Conservation (phyloP, 2,797 vertebrate species). For the Silurus lanzhouensis region DNA sequence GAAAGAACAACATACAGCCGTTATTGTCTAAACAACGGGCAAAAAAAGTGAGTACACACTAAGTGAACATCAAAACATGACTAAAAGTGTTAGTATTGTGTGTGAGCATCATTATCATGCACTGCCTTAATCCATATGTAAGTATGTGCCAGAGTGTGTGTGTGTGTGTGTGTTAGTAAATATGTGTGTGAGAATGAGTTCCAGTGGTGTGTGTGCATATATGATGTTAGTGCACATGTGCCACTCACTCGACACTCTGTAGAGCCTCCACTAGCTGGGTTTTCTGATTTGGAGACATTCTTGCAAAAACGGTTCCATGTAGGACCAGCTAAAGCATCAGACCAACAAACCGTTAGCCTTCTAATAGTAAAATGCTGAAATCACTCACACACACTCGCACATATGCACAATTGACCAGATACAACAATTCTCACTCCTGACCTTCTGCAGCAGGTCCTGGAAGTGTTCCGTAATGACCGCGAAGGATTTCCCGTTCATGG, state of each 20-base stretch:
- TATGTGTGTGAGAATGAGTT: background rate
- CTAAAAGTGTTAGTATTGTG: no score
- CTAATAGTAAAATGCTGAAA: conserved; percentile 4
- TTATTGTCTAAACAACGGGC: no score
- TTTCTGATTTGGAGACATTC: conserved; percentile 98
- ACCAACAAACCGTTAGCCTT: conserved; percentile 12
- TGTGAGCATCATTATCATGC: no score
- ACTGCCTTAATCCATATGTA: no score
- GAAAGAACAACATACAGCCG: background rate
- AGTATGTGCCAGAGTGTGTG: background rate
- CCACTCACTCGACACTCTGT: conserved; percentile 94
- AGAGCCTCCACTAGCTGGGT: conserved; percentile 93
- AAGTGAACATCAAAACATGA: no score
- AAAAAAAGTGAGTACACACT: no score
- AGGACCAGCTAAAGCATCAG: conserved; percentile 83
- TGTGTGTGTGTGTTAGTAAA: background rate
- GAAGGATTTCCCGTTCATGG: conserved; percentile 97
- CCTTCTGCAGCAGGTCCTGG: conserved; percentile 95
- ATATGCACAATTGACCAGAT: background rate
- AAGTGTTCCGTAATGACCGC: conserved; percentile 92
- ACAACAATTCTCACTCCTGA: conserved; percentile 51
- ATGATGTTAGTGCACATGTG: background rate
- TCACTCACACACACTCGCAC: background rate
- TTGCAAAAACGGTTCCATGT: conserved; percentile 93
- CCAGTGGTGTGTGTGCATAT: background rate